Evolutionary conservation across 2,888 invertebrate genomes (phyloP), one percentile per base, ranked within the genome.

Genomic region (Drosophila hamatofila): DNA sequence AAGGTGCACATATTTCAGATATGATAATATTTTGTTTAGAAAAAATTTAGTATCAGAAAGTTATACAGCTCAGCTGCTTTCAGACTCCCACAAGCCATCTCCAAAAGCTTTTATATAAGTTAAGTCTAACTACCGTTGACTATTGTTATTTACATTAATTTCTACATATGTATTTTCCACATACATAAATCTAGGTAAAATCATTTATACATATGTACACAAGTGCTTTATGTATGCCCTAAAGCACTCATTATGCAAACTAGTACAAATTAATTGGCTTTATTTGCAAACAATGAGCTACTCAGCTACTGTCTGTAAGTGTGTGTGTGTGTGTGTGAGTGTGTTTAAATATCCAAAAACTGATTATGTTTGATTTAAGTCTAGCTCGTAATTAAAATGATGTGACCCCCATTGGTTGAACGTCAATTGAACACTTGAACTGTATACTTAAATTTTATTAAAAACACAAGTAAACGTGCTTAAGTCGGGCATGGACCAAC

Each of bases 341-440:
- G 30, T 46, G 25, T 12, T 37, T 33, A 60, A 41, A 35, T 25
- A 33, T 16, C 52, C 39, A 51, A 39, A 57, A 56, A 25, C 49
- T 33, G 58, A 62, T 48, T 39, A 25, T 21, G 44, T 18, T 52
- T 84, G 85, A 85, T 67, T 84, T 87, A 77, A 89, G 48, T 83
- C 83, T 89, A 82, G 85, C 72, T 78, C 78, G 74, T 88, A 83
- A 88, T 90, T 88, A 85, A 83, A 72, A 72, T 65, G 57, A 68
- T 54, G 69, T 78, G 75, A 84, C 75, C 84, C 62, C 76, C 51
- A 72, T 14, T 37, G 25, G 41, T 18, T 23, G 25, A 11, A 37
- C 48, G 42, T 35, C 35, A 51, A 35, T 56, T 56, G 59, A 59
- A 63, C 49, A 61, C 62, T 60, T 35, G 25, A 41, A 37, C 44